Evolutionary conservation across 2,888 invertebrate species (phyloP).

Genomic region (Plagodis pulveraria): DNA sequence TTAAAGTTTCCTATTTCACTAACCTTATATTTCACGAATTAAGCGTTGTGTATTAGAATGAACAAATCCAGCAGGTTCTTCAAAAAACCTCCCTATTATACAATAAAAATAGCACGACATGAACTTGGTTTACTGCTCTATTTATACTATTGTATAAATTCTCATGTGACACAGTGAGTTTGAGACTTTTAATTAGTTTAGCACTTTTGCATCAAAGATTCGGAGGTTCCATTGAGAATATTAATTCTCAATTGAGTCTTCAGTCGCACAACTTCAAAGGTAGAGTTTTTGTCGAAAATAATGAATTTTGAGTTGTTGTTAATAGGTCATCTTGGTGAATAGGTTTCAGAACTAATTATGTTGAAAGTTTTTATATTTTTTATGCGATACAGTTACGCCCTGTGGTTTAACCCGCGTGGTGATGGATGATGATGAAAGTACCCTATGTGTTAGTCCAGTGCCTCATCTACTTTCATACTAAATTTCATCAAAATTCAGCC

Average conservation of each 20-base stretch:
- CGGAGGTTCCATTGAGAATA: conserved; percentile 5
- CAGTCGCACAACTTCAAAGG: conserved; percentile 14
- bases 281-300: conserved; percentile 10
- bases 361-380: too few relatives aligned
- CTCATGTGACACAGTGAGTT: conserved; percentile 23
- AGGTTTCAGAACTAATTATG: too few relatives aligned
- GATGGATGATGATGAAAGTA: too few relatives aligned
- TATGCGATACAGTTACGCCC: too few relatives aligned
- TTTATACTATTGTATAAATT: background rate
- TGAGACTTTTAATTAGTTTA: conserved; percentile 22
- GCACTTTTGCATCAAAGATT: conserved; percentile 14
- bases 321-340: background rate
- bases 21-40: too few relatives aligned
- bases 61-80: background rate
- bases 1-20: too few relatives aligned
- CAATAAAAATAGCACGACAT: background rate
- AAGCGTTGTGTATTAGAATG: background rate
- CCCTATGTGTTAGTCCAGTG: too few relatives aligned
- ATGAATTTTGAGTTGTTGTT: background rate
- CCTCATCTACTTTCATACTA: too few relatives aligned
- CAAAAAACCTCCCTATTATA: background rate
- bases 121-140: background rate
- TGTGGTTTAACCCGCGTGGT: too few relatives aligned
- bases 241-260: conserved; percentile 27
- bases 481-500: too few relatives aligned